A percentile compares a stretch with the other conserved stretches of the same genome.
Evolutionary conservation across 2,113 vertebrate species (phyloP).

Genomic region (Erythrocercus mccallii): DNA sequence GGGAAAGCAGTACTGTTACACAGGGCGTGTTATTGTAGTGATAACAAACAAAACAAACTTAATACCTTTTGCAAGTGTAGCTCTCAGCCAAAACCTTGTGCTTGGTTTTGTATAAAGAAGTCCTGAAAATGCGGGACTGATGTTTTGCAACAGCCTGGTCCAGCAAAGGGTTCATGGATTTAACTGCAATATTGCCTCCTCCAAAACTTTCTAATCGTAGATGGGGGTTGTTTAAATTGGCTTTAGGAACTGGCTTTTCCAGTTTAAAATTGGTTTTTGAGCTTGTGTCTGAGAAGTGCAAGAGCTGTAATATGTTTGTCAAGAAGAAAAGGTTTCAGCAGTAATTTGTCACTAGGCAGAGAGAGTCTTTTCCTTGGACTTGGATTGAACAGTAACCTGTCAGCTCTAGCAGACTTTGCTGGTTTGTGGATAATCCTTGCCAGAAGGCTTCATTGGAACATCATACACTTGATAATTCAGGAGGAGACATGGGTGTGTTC

Average conservation of each 20-base stretch:
- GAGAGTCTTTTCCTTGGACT: neutral
- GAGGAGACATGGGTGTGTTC: neutral
- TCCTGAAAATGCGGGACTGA: neutral
- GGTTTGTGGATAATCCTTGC: neutral
- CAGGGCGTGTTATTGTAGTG: neutral
- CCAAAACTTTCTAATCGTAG: neutral
- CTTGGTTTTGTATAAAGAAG: neutral
- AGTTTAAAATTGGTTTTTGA: neutral
- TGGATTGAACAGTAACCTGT: neutral
- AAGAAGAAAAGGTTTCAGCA: neutral
- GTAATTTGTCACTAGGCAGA: neutral
- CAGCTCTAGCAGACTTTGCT: neutral
- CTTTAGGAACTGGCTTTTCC: neutral
- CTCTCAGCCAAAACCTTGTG: neutral
- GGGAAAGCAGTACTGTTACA: neutral
- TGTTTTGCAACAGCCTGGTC: neutral
- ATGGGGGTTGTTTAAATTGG: neutral
- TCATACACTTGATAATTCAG: neutral
- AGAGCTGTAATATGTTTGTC: fast-evolving
- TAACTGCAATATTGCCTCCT: neutral
- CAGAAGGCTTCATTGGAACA: neutral
- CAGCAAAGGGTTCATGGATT: neutral
- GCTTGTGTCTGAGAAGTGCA: neutral
- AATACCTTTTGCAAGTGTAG: neutral
- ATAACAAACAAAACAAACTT: neutral